These are phyloP conservation scores for Lateolabrax maculatus DNA, from an alignment of 2,797 vertebrate species.

Conservation along the genomic window DNA sequence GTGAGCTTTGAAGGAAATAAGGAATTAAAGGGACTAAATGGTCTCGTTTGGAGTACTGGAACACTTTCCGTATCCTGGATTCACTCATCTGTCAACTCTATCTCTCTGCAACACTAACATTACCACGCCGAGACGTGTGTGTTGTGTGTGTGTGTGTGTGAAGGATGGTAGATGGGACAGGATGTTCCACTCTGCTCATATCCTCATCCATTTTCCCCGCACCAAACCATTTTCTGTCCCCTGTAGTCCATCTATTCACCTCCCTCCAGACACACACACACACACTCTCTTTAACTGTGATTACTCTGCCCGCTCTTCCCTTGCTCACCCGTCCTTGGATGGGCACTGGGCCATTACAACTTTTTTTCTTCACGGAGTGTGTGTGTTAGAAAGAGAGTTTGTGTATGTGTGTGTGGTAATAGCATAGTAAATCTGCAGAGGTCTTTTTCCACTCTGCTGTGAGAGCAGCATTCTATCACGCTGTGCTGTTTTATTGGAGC, in stretches of 20 bases:
- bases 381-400: conserved; percentile 17
- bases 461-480: conserved; percentile 70
- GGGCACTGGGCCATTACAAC: conserved; percentile 76
- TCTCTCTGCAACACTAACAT: conserved; percentile 65
- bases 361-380: conserved; percentile 53
- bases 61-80: conserved; percentile 58
- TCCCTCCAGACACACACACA: conserved; percentile 49
- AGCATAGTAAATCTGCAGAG: conserved; percentile 81
- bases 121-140: conserved; percentile 43
- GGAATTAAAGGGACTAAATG: conserved; percentile 67
- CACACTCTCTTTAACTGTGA: conserved; percentile 75
- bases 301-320: conserved; percentile 72
- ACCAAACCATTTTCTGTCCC: conserved; percentile 67
- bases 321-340: conserved; percentile 78
- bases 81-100: conserved; percentile 67
- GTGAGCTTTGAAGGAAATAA: conserved; percentile 58
- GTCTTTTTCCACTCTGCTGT: conserved; percentile 73
- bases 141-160: conserved; percentile 42
- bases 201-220: conserved; percentile 74
- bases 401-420: conserved; percentile 69
- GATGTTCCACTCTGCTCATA: conserved; percentile 77
- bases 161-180: conserved; percentile 72
- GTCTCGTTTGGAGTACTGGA: conserved; percentile 56
- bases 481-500: conserved; percentile 66
- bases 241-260: conserved; percentile 63